Evolutionary conservation across 2,797 vertebrate genomes (phyloP), one percentile per base, ranked within the genome.

Genomic region (Sebastes baramenuke): DNA sequence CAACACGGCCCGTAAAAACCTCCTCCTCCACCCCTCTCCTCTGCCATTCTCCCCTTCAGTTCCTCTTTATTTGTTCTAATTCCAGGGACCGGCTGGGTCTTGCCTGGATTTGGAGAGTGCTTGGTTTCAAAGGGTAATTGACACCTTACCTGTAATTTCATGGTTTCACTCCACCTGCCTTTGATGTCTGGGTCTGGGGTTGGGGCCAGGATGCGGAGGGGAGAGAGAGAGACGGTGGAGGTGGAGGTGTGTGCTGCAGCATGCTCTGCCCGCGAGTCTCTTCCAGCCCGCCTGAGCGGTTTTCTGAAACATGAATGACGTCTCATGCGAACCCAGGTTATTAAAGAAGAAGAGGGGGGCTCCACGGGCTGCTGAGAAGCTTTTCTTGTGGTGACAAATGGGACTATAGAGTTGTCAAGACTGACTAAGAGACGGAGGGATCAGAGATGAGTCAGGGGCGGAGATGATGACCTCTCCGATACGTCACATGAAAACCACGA

Each of bases 121-220:
- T 94, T 93, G 93, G 95, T 95, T 96, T 96, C 95, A 96, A 96
- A 96, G 96, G 94, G 95, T 96, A 96, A 95, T 95, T 95, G 96
- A 96, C 95, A 96, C 96, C 96, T 95, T 95, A 94, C 93, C 95
- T 96, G 95, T 96, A 96, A 96, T 96, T 96, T 96, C 91, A 95
- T 94, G 95, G 95, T 96, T 96, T 96, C 94, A 95, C 95, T 96
- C 94, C 92, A 95, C 93, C 94, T 95, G 94, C 92, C 95, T 96
- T 96, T 96, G 96, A 96, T 95, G 96, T 96, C 94, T 95, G 94
- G 90, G 92, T 91, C 92, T 88, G 36, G 70, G 81, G 83, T 85
- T 86, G 90, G 90, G 79, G 90, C 85, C 82, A 87, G 87, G 90
- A 92, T 84, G 84, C 84, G 69, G 82, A 92, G 82, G 84, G 88